phyloP scores from a whole-genome alignment of 2,888 invertebrate genomes.

The Morpho achilles region DNA sequence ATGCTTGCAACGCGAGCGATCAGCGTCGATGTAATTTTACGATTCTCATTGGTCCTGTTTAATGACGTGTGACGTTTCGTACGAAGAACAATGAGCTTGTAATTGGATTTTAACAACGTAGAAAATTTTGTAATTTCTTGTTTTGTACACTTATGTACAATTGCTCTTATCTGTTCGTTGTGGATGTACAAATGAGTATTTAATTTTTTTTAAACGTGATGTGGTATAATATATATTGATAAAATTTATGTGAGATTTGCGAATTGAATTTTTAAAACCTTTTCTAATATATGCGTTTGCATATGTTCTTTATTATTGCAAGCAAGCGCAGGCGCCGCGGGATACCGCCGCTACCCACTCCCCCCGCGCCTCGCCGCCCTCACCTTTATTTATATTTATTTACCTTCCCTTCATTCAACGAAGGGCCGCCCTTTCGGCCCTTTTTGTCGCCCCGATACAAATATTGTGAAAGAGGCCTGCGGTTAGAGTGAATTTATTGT shows the following conservation, averaged over 20 bases:
- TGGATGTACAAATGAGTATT: too few species aligned
- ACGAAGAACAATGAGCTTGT: constrained; percentile 63
- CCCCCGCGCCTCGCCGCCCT: constrained; percentile 48
- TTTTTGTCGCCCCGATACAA: constrained; percentile 77
- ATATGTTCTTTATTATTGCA: constrained; percentile 19
- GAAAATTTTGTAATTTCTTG: constrained; percentile 37
- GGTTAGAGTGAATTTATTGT: constrained; percentile 76
- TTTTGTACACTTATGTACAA: constrained; percentile 16
- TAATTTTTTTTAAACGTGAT: too few species aligned
- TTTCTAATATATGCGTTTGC: constrained; percentile 2
- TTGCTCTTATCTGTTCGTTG: background rate
- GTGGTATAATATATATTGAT: too few species aligned
- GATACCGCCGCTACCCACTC: constrained; percentile 34
- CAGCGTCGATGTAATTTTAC: constrained; percentile 61
- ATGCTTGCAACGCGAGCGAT: constrained; percentile 44
- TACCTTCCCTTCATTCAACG: constrained; percentile 78
- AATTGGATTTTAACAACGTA: constrained; percentile 66
- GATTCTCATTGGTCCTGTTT: constrained; percentile 72
- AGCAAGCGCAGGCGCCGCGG: constrained; percentile 36
- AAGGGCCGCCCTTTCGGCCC: constrained; percentile 76
- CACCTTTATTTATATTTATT: constrained; percentile 79
- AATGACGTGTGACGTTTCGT: constrained; percentile 70
- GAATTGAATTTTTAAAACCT: background rate
- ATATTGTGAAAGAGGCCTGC: constrained; percentile 77
- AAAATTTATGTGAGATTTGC: too few species aligned